phyloP scores from a whole-genome alignment of 2,797 vertebrate species.

The Pseudomugil gertrudae region DNA sequence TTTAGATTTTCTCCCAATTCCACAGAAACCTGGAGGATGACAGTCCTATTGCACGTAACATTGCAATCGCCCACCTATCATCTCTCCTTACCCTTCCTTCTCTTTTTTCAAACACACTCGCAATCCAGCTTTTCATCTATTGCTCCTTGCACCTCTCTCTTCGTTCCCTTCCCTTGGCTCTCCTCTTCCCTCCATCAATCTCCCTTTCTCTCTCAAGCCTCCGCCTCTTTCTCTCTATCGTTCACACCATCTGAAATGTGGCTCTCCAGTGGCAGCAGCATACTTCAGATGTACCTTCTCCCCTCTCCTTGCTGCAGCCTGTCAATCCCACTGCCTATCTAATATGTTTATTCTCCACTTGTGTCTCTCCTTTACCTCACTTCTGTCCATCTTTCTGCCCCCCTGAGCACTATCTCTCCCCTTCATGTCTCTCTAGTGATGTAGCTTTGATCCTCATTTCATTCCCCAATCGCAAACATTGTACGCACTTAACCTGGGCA shows the following conservation, averaged over 20 bases:
- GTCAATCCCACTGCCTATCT: constrained; percentile 41
- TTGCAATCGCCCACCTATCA: constrained; percentile 58
- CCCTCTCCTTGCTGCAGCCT: constrained; percentile 25
- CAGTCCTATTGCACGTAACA: constrained; percentile 54
- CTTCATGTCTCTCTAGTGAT: constrained; percentile 31
- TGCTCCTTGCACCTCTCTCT: constrained; percentile 35
- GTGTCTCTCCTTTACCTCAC: constrained; percentile 44
- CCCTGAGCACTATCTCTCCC: constrained; percentile 1
- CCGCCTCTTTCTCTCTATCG: constrained; percentile 46
- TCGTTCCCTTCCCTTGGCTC: constrained; percentile 29
- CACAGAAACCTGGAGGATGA: constrained; percentile 41
- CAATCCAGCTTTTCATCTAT: constrained; percentile 66
- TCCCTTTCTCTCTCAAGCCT: constrained; percentile 44
- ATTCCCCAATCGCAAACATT: constrained; percentile 38
- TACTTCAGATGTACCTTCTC: constrained; percentile 47
- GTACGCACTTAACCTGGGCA: constrained; percentile 14
- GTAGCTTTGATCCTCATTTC: constrained; percentile 63
- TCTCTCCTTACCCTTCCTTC: constrained; percentile 27
- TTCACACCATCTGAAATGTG: constrained; percentile 56
- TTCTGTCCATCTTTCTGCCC: constrained; percentile 50
- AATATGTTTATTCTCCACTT: constrained; percentile 49
- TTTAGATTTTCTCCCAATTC: constrained; percentile 33
- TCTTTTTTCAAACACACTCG: constrained; percentile 41
- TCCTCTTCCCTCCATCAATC: constrained; percentile 47
- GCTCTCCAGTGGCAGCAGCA: constrained; percentile 54